A percentile compares a stretch with the other conserved stretches of the same genome.
phyloP scores from a whole-genome alignment of 2,888 invertebrate genomes.

The Geotrupes spiniger region DNA sequence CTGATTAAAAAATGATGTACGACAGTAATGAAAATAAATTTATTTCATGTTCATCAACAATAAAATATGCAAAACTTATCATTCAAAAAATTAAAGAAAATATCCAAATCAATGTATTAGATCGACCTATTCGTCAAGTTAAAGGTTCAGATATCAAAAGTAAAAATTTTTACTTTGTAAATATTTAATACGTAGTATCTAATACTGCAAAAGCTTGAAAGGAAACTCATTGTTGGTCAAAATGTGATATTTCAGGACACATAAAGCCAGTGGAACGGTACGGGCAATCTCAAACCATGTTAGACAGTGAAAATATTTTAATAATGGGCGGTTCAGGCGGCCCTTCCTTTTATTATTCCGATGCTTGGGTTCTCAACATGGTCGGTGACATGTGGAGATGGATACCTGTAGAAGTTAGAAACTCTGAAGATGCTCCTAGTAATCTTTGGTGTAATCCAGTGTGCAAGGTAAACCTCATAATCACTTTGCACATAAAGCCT shows the following conservation, averaged over 20 bases:
- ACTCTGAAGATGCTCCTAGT: constrained; percentile 76
- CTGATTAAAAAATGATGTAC: too few species aligned
- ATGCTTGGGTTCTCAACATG: constrained; percentile 87
- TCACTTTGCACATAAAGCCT: neutral
- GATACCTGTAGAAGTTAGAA: constrained; percentile 71
- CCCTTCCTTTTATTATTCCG: constrained; percentile 80
- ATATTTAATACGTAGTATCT: neutral
- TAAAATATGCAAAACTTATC: too few species aligned
- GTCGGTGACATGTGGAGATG: constrained; percentile 69
- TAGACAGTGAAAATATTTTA: constrained; percentile 76
- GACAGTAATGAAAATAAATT: too few species aligned
- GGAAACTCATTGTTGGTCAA: neutral
- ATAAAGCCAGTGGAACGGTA: constrained; percentile 58
- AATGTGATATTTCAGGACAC: constrained; percentile 24
- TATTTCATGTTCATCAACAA: too few species aligned
- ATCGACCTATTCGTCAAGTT: too few species aligned
- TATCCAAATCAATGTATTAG: too few species aligned
- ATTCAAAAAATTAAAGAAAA: too few species aligned
- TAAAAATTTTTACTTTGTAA: neutral
- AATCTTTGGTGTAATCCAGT: constrained; percentile 94
- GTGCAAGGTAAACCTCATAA: constrained; percentile 60
- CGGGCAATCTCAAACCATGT: constrained; percentile 86
- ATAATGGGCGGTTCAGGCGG: constrained; percentile 87
- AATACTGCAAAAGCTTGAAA: too few species aligned
- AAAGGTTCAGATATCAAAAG: neutral